Evolutionary conservation across 30 jellyfish, hydroid and myxozoan species (phyloP), one percentile per base, ranked within the genome.

Genomic region (Chrysaora quinquecirrha): DNA sequence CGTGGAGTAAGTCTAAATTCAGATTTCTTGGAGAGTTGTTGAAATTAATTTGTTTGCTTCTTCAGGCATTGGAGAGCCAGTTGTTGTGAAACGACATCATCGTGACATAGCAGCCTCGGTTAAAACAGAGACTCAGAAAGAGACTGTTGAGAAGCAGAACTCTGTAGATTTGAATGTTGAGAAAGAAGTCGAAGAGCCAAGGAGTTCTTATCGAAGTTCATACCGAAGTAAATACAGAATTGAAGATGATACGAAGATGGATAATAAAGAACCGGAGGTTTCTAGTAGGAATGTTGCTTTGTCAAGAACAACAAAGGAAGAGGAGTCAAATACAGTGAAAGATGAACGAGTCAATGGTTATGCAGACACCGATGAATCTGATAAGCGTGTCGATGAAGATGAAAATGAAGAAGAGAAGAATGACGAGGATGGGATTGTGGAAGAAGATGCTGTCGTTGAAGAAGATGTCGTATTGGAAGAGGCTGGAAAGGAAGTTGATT

Each of bases 61-160:
- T 20, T 24, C 18, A 80, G 90, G 90, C 18, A 78, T 80, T 27
- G 92, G 92, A 54, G 92, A 73, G 18, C 83, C 95, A 3, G 70
- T 72, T 24, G 71, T 61, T 6, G 48, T 84, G 48, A 84, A 43
- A 38, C 76, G 87, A 48, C 35, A 77, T 20, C 35, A 54, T 19
- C 35, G 83, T 10, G 87, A 60, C 33, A 46, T 14, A 30, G 75
- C 65, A 43, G 38, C 84, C 2, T n/a, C 80, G 3, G 20, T 30
- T 18, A 71, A 31, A 20, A 84, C 63, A 3, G 87, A 78, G 23
- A 65, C 86, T 14, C 90, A 52, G 48, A 76, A 48, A 23, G 76
- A 76, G 46, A 29, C 4, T 1, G 32, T 7, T 9, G 34, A 61
- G 23, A 28, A 30, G 29, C 21, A 28, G 4, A 71, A 71, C 31